Percentiles rank a stretch among this genome's conserved stretches.
These are phyloP conservation scores for Drosophila micromelanica DNA, from an alignment of 1,140 invertebrate genomes.

Conservation along the genomic window DNA sequence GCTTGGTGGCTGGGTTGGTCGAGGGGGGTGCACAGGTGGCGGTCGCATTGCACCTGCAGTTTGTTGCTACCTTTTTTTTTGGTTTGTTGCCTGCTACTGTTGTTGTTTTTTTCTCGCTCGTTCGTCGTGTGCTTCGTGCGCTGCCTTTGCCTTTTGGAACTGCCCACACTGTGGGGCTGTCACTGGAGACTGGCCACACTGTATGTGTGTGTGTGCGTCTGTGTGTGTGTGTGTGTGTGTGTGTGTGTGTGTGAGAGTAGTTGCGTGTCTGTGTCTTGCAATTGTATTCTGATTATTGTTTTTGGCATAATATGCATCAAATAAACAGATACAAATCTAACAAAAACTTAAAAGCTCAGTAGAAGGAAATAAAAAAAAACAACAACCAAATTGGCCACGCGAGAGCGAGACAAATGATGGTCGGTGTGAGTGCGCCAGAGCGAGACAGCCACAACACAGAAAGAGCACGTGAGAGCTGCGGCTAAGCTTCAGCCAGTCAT, in stretches of 20 bases:
- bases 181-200: slow-evolving; percentile 59
- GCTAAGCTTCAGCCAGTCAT: slow-evolving; percentile 69
- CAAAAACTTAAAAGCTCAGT: slow-evolving; percentile 24
- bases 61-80: slow-evolving; percentile 29
- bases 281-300: slow-evolving; percentile 53
- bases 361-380: slow-evolving; percentile 13
- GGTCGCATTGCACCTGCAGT: slow-evolving; percentile 64
- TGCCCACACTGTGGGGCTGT: slow-evolving; percentile 46
- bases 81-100: slow-evolving; percentile 4
- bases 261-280: slow-evolving; percentile 32
- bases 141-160: slow-evolving; percentile 41
- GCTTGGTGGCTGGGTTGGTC: neutral
- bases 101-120: slow-evolving; percentile 30
- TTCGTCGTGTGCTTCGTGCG: slow-evolving; percentile 27
- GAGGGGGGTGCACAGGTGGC: neutral
- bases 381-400: slow-evolving; percentile 15
- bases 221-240: neutral
- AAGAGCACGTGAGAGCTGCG: slow-evolving; percentile 19
- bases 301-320: slow-evolving; percentile 73
- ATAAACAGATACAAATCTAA: slow-evolving; percentile 66
- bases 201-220: slow-evolving; percentile 8
- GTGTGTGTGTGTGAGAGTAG: slow-evolving; percentile 2
- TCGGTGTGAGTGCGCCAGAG: neutral
- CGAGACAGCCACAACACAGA: slow-evolving; percentile 29
- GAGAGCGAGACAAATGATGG: slow-evolving; percentile 27